Conservation (phyloP, 2,888 invertebrate species). For the Stenoptilia bipunctidactyla region DNA sequence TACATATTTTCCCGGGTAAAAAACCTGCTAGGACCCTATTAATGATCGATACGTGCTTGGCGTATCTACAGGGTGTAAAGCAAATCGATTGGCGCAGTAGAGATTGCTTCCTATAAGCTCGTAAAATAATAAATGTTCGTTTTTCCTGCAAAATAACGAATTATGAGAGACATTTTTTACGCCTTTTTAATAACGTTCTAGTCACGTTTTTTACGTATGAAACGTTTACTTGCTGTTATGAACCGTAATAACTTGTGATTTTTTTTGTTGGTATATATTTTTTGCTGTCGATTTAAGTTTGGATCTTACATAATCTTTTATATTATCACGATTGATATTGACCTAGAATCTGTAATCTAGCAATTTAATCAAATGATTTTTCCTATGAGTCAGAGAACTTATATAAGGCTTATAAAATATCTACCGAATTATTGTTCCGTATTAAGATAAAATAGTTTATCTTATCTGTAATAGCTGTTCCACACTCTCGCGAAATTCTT, state of each 20-base stretch:
- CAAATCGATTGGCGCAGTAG: constrained; percentile 28
- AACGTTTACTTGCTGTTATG: not conserved
- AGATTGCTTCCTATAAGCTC: not conserved
- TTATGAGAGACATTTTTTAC: not conserved
- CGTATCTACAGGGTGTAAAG: constrained; percentile 27
- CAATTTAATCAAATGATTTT: too few species aligned
- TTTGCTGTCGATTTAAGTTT: not conserved
- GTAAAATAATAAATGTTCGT: not conserved
- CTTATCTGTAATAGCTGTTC: too few species aligned
- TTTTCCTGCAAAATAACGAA: not conserved
- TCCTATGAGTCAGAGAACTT: too few species aligned
- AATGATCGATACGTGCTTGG: constrained; percentile 38
- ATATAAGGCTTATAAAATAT: too few species aligned
- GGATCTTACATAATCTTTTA: not conserved
- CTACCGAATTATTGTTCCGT: too few species aligned
- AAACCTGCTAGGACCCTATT: constrained; percentile 19
- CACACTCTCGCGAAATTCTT: too few species aligned
- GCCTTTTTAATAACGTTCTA: not conserved
- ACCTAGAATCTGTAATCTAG: too few species aligned
- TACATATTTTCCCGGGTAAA: not conserved
- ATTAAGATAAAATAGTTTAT: too few species aligned
- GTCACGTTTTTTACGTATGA: not conserved
- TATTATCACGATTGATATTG: not conserved
- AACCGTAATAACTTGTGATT: not conserved
- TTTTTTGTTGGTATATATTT: not conserved